Evolutionary conservation across 64 coral and sea anemone species (phyloP), one percentile per base, ranked within the genome.

Genomic region (Hydrozoanthus tunicans): DNA sequence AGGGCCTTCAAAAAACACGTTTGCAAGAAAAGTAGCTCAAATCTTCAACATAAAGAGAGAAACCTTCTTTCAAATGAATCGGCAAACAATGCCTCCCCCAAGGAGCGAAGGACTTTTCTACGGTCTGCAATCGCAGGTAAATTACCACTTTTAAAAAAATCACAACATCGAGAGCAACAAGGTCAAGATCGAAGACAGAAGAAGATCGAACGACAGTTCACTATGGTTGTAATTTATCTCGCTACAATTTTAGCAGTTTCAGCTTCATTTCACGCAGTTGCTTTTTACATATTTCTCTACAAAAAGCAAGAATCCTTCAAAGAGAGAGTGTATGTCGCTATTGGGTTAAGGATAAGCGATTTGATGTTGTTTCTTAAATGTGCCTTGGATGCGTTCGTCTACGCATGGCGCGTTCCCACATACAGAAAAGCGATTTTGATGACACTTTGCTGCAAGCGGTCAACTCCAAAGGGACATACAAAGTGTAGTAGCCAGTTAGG

Each of bases 201-300:
- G 24, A 70, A 56, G 0, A 26, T 91, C 13, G 93, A 94, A 58
- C 79, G 89, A 2, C 80, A 96, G 54, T 96, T 96, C 14, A 73
- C 90, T 1, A 26, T 94, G 1, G 77, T 94, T 15, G 91, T 89
- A 7, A 77, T 96, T 53, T 91, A 96, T 76, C 88, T 96, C 8
- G 52, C 92, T 11, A 90, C 92, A 5, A 96, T 96, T 51, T 24
- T 96, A 54, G 54, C 94, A 1, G 78, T 94, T 17, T 88, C 95
- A 17, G 88, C 92, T 6, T 71, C 94, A n/a, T 89, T 93, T 8
- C 95, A 96, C 14, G 86, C 86, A 4, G 64, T 59, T 15, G 92
- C 92, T n/a, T 94, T 93, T 89, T 96, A 94, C 65, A 71, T 94
- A 60, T 96, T 94, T 70, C 68, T 96, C n/a, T 93, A 85, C 59